Conservation (phyloP, 2,888 invertebrate species). For the Troides helena region DNA sequence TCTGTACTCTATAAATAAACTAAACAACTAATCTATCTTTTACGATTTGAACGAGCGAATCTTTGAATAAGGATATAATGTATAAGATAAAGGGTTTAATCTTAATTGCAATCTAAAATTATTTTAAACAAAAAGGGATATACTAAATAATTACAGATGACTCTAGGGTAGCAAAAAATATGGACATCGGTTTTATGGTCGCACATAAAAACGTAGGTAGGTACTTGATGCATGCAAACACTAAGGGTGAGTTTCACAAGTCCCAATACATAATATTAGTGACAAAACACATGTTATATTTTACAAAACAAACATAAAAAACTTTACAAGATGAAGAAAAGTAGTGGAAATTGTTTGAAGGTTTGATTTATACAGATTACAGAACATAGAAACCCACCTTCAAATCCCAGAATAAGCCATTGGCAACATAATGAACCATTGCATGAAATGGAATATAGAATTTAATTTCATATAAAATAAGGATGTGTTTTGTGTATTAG, state of each 20-base stretch:
- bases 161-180: background rate
- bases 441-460: conserved; percentile 55
- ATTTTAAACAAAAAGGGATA: background rate
- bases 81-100: background rate
- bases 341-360: conserved; percentile 36
- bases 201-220: background rate
- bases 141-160: conserved; percentile 12
- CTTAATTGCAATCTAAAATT: conserved; percentile 2
- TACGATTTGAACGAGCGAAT: background rate
- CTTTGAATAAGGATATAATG: background rate
- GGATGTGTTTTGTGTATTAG: background rate
- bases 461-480: conserved; percentile 22
- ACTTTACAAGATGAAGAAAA: conserved; percentile 20
- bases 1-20: background rate
- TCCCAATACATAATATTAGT: conserved; percentile 37
- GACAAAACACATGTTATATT: conserved; percentile 44
- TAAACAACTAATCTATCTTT: background rate
- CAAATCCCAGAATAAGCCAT: conserved; percentile 34
- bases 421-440: conserved; percentile 44
- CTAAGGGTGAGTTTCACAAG: conserved; percentile 36
- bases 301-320: conserved; percentile 30
- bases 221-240: conserved; percentile 40
- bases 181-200: conserved; percentile 1
- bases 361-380: conserved; percentile 40
- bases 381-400: conserved; percentile 37